Evolutionary conservation across 2,888 invertebrate species (phyloP), one percentile per base, ranked within the genome.

Genomic region (Salpingus planirostris): DNA sequence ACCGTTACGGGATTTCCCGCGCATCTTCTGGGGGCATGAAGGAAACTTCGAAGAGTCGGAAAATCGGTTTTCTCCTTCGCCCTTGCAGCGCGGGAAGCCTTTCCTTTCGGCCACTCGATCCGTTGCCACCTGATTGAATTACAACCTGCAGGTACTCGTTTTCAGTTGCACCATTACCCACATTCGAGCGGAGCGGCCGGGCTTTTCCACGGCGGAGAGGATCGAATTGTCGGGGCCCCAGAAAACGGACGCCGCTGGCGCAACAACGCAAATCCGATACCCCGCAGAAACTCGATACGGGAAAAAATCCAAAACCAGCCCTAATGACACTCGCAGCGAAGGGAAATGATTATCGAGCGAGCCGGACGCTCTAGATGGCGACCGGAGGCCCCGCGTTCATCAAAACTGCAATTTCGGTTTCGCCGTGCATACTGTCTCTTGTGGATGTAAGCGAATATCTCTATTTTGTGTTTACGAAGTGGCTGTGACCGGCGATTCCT

Each of bases 381-480:
- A 24, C 10, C 10, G 24, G 28, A 8, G 36, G 31, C 2, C 28
- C 27, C 33, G 14, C 13, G 28, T 15, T 36, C 43, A 56, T 58
- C 58, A 57, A 60, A 58, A 60, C 56, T 53, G 43, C 21, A 23
- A 13, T 36, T 39, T 46, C 46, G 55, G 56, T 59, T 60, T 58
- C 54, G 52, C n/a, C n/a, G n/a, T n/a, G n/a, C n/a, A n/a, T n/a
- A 52, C 55, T 57, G 58, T 52, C 49, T 51, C 44, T 46, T 52
- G 55, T 51, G 47, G 54, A 55, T 62, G 61, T 60, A 62, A 63
- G 53, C 45, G 53, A 60, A 62, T 62, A 61, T 59, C 8, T 13
- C 59, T 59, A 60, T 62, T 62, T 63, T 62, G 59, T 63, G 50
- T 57, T 57, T 52, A 57, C 54, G 61, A 55, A 63, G 50, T 47